A percentile compares a stretch with the other conserved stretches of the same genome.
phyloP scores from a whole-genome alignment of 35 echinoderm and acorn worm species.

The Anneissia japonica region DNA sequence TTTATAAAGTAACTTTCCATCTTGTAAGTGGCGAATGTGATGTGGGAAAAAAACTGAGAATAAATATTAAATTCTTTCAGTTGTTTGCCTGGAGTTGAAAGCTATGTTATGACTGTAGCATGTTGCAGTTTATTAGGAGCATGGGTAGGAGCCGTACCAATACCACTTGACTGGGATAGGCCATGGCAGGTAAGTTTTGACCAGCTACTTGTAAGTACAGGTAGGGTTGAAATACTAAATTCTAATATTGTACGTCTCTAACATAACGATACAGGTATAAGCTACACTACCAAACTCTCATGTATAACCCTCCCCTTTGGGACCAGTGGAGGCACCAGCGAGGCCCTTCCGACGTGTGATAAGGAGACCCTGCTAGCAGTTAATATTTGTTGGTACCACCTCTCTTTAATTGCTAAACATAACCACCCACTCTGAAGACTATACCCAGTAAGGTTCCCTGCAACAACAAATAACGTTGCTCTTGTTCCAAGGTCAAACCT shows the following conservation, averaged over 20 bases:
- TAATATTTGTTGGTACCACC: neutral
- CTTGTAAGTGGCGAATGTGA: too few relatives aligned
- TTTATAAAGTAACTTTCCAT: too few relatives aligned
- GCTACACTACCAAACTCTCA: neutral
- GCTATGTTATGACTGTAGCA: conserved; percentile 44
- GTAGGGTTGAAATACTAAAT: neutral
- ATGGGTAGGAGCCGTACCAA: conserved; percentile 87
- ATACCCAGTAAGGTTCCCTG: too few relatives aligned
- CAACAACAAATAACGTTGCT: too few relatives aligned
- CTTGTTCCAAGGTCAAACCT: too few relatives aligned
- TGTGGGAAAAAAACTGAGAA: too few relatives aligned
- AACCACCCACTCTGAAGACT: too few relatives aligned
- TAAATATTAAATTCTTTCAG: too few relatives aligned
- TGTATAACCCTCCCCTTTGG: neutral
- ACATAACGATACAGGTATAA: neutral
- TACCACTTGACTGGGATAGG: conserved; percentile 94
- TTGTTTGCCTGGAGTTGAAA: conserved; percentile 50
- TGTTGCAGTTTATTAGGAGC: conserved; percentile 64
- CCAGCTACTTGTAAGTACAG: neutral
- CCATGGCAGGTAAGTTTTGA: conserved; percentile 75
- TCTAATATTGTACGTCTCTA: neutral
- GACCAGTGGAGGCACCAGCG: neutral
- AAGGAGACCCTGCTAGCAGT: too few relatives aligned
- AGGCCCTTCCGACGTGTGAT: neutral
- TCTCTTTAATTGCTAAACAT: too few relatives aligned